These are phyloP conservation scores for Ichneumoninae sp. DNA, from an alignment of 2,888 invertebrate species.

Conservation along the genomic window DNA sequence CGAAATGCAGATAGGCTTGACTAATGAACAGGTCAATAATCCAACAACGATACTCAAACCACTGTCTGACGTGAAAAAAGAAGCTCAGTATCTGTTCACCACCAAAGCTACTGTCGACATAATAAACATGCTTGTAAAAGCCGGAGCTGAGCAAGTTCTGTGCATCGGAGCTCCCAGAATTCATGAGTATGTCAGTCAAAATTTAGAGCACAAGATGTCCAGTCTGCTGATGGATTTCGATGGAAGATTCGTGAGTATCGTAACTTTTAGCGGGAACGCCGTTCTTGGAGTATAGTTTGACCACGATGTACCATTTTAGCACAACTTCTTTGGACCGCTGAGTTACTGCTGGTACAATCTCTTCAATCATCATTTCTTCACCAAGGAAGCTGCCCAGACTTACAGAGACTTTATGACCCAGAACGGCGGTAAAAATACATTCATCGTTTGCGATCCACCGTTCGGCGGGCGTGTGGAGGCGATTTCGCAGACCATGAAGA, in stretches of 20 bases:
- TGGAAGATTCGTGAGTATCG: conserved; percentile 87
- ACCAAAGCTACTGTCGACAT: conserved; percentile 88
- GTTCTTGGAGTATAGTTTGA: not conserved
- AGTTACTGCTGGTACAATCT: conserved; percentile 94
- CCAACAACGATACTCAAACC: conserved; percentile 90
- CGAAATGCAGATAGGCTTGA: conserved; percentile 85
- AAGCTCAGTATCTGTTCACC: conserved; percentile 95
- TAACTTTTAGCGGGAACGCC: not conserved
- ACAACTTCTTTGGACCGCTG: conserved; percentile 87
- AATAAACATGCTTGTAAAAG: conserved; percentile 86
- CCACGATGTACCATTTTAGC: conserved; percentile 82
- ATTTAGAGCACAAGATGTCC: conserved; percentile 82
- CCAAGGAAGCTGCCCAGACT: conserved; percentile 86
- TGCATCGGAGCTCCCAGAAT: conserved; percentile 95
- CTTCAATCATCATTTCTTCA: conserved; percentile 95
- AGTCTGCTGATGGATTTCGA: conserved; percentile 94
- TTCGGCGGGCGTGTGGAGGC: conserved; percentile 96
- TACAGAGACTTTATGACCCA: conserved; percentile 88
- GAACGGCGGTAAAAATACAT: conserved; percentile 85
- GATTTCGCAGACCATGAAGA: conserved; percentile 89
- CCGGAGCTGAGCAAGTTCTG: conserved; percentile 88
- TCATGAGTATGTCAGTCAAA: conserved; percentile 88
- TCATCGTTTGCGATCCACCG: conserved; percentile 94
- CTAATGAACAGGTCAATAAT: conserved; percentile 86
- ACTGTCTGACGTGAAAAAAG: conserved; percentile 90